Evolutionary conservation across 2,797 vertebrate species (phyloP).

Genomic region (Hephaestus fuliginosus): DNA sequence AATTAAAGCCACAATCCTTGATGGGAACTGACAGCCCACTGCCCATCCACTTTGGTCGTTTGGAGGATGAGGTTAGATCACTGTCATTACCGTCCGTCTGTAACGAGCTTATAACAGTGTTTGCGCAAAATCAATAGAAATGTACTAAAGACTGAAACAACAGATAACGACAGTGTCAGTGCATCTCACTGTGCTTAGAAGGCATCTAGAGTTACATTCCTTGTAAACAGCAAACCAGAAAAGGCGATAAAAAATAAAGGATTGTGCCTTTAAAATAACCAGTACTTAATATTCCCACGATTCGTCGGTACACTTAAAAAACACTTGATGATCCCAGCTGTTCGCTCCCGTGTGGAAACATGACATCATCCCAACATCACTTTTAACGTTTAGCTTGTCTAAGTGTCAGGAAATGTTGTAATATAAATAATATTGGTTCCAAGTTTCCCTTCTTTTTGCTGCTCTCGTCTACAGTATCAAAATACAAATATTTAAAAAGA

Average conservation of each 20-base stretch:
- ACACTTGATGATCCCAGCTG: conserved; percentile 22
- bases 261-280: conserved; percentile 65
- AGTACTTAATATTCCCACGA: conserved; percentile 40
- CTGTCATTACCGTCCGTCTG: neutral
- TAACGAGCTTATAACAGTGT: conserved; percentile 46
- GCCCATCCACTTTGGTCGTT: conserved; percentile 54
- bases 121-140: conserved; percentile 32
- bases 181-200: conserved; percentile 63
- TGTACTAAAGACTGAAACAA: conserved; percentile 41
- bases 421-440: conserved; percentile 55
- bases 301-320: conserved; percentile 32
- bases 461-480: conserved; percentile 61
- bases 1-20: conserved; percentile 69
- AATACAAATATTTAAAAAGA: conserved; percentile 58
- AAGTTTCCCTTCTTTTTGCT: conserved; percentile 62
- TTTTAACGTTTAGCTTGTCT: conserved; percentile 18
- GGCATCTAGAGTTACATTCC: conserved; percentile 71
- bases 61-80: conserved; percentile 44
- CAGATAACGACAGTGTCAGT: conserved; percentile 59
- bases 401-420: conserved; percentile 30
- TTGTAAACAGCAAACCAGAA: conserved; percentile 67
- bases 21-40: conserved; percentile 38
- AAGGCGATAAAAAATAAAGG: conserved; percentile 48
- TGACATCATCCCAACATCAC: conserved; percentile 25
- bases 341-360: conserved; percentile 12